Evolutionary conservation across 1,140 invertebrate genomes (phyloP).

Genomic region (Gryllus bimaculatus): DNA sequence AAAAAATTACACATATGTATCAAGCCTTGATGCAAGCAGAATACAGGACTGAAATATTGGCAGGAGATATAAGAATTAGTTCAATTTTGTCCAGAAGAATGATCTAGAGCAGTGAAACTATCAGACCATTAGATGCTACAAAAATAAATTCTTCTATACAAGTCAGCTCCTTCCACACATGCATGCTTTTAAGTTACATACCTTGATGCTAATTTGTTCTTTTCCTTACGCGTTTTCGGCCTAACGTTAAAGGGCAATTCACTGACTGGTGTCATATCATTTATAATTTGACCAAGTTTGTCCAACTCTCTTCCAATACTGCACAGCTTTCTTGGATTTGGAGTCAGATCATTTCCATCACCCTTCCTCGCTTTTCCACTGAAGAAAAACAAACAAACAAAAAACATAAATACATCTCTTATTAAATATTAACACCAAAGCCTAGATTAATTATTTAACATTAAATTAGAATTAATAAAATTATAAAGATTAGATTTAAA

Average conservation of each 20-base stretch:
- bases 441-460: too few relatives aligned
- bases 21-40: too few relatives aligned
- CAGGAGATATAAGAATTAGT: too few relatives aligned
- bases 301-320: slow-evolving; percentile 87
- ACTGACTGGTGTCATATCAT: slow-evolving; percentile 89
- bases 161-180: neutral
- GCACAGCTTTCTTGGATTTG: slow-evolving; percentile 84
- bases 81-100: too few relatives aligned
- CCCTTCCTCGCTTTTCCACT: slow-evolving; percentile 92
- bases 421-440: neutral
- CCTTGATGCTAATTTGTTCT: slow-evolving; percentile 92
- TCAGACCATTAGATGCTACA: too few relatives aligned
- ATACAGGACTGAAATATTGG: too few relatives aligned
- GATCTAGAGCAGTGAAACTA: too few relatives aligned
- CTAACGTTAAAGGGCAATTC: slow-evolving; percentile 82
- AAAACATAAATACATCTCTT: neutral
- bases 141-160: too few relatives aligned
- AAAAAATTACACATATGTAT: too few relatives aligned
- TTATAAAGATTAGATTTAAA: neutral
- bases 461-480: too few relatives aligned
- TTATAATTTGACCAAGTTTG: slow-evolving; percentile 84
- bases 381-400: slow-evolving; percentile 20
- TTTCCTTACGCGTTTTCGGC: slow-evolving; percentile 90
- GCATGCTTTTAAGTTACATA: slow-evolving; percentile 26
- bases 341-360: slow-evolving; percentile 94